A percentile compares a stretch with the other conserved stretches of the same genome.
Evolutionary conservation across 2,888 invertebrate species (phyloP).

Genomic region (Silvanus unidentatus): DNA sequence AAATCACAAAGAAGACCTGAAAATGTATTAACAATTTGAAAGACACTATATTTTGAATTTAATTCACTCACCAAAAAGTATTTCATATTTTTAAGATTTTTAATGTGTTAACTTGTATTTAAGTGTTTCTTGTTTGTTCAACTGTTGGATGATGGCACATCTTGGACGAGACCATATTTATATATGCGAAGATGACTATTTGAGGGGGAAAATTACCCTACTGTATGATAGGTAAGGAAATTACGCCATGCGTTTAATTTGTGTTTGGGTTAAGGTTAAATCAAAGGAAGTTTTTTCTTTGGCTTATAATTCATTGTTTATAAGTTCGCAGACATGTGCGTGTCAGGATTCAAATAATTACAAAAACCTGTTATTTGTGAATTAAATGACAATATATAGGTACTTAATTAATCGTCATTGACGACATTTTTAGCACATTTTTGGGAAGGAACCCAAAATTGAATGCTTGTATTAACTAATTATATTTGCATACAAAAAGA

Average conservation of each 20-base stretch:
- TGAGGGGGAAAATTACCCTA: slow-evolving; percentile 17
- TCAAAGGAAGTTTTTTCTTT: slow-evolving; percentile 9
- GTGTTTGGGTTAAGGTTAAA: slow-evolving; percentile 12
- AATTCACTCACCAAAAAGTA: slow-evolving; percentile 21
- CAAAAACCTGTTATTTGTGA: slow-evolving; percentile 1
- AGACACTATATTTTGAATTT: neutral
- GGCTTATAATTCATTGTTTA: slow-evolving; percentile 11
- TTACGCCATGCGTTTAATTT: slow-evolving; percentile 24
- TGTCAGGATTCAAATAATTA: slow-evolving; percentile 20
- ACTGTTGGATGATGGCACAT: slow-evolving; percentile 2
- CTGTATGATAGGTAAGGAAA: slow-evolving; percentile 23
- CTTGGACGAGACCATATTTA: neutral
- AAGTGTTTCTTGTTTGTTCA: too few species aligned
- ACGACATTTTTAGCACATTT: too few species aligned
- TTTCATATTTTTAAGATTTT: slow-evolving; percentile 24
- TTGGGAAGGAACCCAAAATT: too few species aligned
- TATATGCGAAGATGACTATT: slow-evolving; percentile 5
- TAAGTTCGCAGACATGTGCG: slow-evolving; percentile 17
- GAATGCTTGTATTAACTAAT: neutral
- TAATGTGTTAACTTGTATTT: neutral
- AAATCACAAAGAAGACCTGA: slow-evolving; percentile 5
- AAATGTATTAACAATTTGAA: slow-evolving; percentile 5
- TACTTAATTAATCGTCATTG: too few species aligned
- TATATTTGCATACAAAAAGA: too few species aligned
- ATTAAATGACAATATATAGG: neutral